phyloP scores from a whole-genome alignment of 2,888 invertebrate genomes.

The Danaus chrysippus region DNA sequence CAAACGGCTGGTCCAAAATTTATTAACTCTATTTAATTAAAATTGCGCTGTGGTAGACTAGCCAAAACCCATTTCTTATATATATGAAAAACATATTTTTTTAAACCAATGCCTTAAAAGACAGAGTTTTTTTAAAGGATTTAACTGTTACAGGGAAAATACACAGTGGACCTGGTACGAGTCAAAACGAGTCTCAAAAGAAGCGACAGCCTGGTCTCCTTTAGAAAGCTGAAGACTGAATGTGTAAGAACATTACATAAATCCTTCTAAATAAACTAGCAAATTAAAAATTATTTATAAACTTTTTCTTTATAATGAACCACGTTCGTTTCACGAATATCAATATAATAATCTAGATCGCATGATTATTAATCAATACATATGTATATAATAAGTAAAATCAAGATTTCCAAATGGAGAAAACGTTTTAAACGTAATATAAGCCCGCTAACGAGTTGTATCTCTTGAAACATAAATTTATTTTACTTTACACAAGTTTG shows the following conservation, averaged over 20 bases:
- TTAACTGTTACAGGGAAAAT: conserved; percentile 42
- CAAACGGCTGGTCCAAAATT: too few relatives aligned
- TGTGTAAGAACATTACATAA: conserved; percentile 43
- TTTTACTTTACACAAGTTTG: conserved; percentile 10
- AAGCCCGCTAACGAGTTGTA: background rate
- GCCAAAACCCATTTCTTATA: too few relatives aligned
- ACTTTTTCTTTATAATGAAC: background rate
- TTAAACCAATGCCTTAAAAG: background rate
- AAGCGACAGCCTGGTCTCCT: conserved; percentile 49
- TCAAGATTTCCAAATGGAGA: conserved; percentile 10
- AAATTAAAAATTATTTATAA: background rate
- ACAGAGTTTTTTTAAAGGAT: background rate
- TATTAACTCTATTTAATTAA: too few relatives aligned
- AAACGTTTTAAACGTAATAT: background rate
- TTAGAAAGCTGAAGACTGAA: conserved; percentile 58
- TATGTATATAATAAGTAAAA: background rate
- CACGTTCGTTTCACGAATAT: background rate
- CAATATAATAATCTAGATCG: background rate
- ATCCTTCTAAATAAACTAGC: background rate
- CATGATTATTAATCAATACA: conserved; percentile 4
- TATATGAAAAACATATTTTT: too few relatives aligned
- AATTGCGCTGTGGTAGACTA: too few relatives aligned
- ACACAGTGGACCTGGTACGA: conserved; percentile 32
- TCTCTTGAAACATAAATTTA: conserved; percentile 14
- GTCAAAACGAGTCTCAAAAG: conserved; percentile 35